Evolutionary conservation across 2,113 vertebrate genomes (phyloP).

Genomic region (Hiodon alosoides): DNA sequence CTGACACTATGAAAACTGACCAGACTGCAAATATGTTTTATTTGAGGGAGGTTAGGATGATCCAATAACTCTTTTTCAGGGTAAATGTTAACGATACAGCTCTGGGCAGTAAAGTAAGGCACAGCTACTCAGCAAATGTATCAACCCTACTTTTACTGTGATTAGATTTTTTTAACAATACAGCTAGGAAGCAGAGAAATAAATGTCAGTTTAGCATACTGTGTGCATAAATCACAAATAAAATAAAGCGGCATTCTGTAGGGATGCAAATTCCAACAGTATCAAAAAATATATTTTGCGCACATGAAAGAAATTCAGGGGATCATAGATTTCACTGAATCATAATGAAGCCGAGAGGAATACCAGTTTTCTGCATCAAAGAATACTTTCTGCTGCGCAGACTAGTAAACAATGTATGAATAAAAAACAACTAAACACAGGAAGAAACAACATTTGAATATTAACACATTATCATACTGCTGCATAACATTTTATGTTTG

Average conservation of each 20-base stretch:
- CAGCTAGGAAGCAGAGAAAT: no score
- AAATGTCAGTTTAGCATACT: no score
- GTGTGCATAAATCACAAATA: no score
- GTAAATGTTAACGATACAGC: no score
- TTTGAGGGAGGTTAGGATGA: no score
- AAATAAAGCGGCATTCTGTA: not conserved
- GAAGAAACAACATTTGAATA: not conserved
- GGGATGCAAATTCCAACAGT: not conserved
- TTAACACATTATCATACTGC: not conserved
- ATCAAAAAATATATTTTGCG: not conserved
- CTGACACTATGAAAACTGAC: no score
- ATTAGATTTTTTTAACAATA: not conserved
- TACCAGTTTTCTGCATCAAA: slow-evolving; percentile 3
- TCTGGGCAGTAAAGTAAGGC: no score
- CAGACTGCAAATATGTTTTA: no score
- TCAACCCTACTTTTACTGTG: not conserved
- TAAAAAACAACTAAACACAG: not conserved
- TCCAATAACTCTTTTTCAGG: no score
- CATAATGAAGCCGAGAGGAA: not conserved
- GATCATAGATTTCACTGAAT: not conserved
- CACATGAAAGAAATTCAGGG: not conserved
- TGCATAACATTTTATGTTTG: not conserved
- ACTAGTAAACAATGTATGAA: not conserved
- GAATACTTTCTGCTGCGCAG: not conserved
- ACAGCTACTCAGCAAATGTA: no score